Base-by-base conservation (phyloP, 1,140 invertebrate species). In the Condylostylus longicornis region DNA sequence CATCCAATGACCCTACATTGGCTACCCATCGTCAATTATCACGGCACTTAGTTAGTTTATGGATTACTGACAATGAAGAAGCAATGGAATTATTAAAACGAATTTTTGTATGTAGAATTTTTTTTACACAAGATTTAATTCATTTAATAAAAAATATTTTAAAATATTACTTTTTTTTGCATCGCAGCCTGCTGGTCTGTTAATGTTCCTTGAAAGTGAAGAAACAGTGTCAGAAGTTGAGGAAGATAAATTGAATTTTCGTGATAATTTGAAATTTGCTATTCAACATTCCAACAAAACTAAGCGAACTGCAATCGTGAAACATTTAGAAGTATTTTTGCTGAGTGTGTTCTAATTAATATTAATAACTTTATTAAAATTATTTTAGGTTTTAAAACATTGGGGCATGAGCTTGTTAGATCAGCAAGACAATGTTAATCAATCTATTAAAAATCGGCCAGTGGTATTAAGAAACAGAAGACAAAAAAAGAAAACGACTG, bases 241-340 rank as follows among this genome's bases (percentile, higher is more conserved):
- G 43, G 75, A 80, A 42, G 82, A 88, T 46, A 68, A 74, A 41
- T 63, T 94, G 5, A 79, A 87, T 51, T 75, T 81, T 41, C 67
- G 95, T 40, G 91, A 98, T 63, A 98, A 97, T 70, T 68, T 98
- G 41, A 87, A 93, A 63, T 75, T 97, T 43, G 94, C 93, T 37
- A 80, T 82, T 58, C 85, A 88, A 57, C 72, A 81, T 61, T 74
- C 72, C 23, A 73, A 69, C 45, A 75, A 64, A 46, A 49, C 47
- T 19, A 50, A 52, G 79, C 40, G 79, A 78, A 58, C 67, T 75
- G 41, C 78, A 78, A 51, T 70, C 81, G 51, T 74, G 70, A 61
- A 72, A 79, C 41, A 72, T 87, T 40, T 85, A 84, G 53, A 86
- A 79, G 52, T 79, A 82, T 54, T 64, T 82, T 8, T 79, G 8